Percentiles rank a stretch among this genome's conserved stretches.
phyloP scores from a whole-genome alignment of 2,888 invertebrate genomes.

The Eupelmus urozonus region DNA sequence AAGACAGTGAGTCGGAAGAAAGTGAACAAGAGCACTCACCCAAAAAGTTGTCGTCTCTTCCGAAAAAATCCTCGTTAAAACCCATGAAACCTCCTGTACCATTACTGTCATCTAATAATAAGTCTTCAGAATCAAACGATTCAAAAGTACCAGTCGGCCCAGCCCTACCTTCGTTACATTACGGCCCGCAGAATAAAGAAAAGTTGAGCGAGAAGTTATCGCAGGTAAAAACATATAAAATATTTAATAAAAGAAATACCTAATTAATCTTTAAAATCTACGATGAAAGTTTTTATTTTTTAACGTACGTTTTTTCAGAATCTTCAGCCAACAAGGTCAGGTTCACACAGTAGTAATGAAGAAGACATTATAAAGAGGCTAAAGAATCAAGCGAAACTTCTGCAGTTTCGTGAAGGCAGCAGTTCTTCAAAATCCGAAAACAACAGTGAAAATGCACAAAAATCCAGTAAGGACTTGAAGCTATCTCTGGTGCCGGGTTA shows the following conservation, averaged over 20 bases:
- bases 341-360: conserved; percentile 67
- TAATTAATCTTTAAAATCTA: background rate
- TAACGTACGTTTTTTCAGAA: conserved; percentile 25
- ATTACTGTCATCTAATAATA: conserved; percentile 32
- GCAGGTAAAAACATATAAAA: no score
- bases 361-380: conserved; percentile 75
- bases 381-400: conserved; percentile 76
- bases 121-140: conserved; percentile 55
- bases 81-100: conserved; percentile 11
- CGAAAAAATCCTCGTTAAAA: conserved; percentile 32
- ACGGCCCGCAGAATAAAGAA: conserved; percentile 63
- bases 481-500: conserved; percentile 80
- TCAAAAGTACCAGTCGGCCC: conserved; percentile 61
- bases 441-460: background rate
- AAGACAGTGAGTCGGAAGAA: conserved; percentile 75
- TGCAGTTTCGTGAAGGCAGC: conserved; percentile 69
- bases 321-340: background rate
- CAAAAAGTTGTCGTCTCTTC: conserved; percentile 12
- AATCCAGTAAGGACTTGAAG: conserved; percentile 62
- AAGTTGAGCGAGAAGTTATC: conserved; percentile 46
- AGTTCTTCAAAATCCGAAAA: no score
- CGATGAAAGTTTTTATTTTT: background rate
- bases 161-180: conserved; percentile 62
- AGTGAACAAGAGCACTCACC: conserved; percentile 63
- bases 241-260: conserved; percentile 19